Evolutionary conservation across 2,113 vertebrate genomes (phyloP).

Genomic region (Megaceryle torquata): DNA sequence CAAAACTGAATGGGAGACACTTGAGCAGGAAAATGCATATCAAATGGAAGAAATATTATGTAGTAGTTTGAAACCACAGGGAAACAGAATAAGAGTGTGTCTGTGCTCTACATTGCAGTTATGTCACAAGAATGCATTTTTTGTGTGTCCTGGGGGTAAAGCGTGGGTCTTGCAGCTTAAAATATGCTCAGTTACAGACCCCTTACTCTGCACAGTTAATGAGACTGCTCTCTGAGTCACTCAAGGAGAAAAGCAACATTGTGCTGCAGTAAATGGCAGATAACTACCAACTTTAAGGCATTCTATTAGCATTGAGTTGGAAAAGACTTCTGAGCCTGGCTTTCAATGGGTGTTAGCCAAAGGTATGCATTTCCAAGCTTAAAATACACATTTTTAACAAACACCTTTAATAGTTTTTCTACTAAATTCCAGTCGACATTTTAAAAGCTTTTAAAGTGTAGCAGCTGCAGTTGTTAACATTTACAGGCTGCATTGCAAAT

Average conservation of each 20-base stretch:
- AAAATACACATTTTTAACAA: neutral
- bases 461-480: neutral
- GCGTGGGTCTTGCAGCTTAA: neutral
- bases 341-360: neutral
- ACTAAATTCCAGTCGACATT: neutral
- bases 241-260: neutral
- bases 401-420: neutral
- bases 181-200: neutral
- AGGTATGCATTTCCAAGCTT: neutral
- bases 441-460: neutral
- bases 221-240: neutral
- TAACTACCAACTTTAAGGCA: neutral
- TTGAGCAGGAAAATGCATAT: slow-evolving; percentile 10
- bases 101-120: neutral
- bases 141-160: neutral
- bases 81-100: neutral
- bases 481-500: neutral
- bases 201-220: neutral
- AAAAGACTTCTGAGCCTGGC: neutral
- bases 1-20: slow-evolving; percentile 30
- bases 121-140: neutral
- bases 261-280: neutral
- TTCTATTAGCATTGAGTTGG: neutral
- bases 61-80: neutral
- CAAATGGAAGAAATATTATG: slow-evolving; percentile 23